A percentile compares a stretch with the other conserved stretches of the same genome.
Evolutionary conservation across 53 echinoderm and acorn worm genomes (phyloP).

Genomic region (Mesocentrotus franciscanus): DNA sequence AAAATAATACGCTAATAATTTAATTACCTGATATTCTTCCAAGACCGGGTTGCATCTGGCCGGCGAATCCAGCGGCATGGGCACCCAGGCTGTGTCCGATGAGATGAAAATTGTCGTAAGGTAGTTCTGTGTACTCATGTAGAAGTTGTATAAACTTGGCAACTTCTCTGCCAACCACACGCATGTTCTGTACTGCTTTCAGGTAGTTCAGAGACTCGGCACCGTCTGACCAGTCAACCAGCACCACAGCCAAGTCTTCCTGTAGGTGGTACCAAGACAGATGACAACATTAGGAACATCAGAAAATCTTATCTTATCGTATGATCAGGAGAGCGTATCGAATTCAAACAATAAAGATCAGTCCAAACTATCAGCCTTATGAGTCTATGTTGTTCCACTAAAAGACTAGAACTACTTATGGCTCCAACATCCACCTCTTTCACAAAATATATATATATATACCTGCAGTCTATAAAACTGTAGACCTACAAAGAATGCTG

Average conservation of each 20-base stretch:
- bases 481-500: no score
- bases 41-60: slow-evolving; percentile 77
- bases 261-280: neutral
- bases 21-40: slow-evolving; percentile 88
- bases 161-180: slow-evolving; percentile 85
- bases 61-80: slow-evolving; percentile 91
- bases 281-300: neutral
- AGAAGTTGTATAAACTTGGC: slow-evolving; percentile 74
- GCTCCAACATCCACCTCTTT: no score
- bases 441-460: no score
- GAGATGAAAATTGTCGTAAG: slow-evolving; percentile 73
- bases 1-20: neutral
- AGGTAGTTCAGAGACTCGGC: slow-evolving; percentile 89
- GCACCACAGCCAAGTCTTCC: slow-evolving; percentile 69
- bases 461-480: no score
- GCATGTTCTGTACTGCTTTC: slow-evolving; percentile 90
- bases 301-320: neutral
- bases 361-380: no score
- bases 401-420: no score
- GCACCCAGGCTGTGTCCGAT: slow-evolving; percentile 95
- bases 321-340: no score
- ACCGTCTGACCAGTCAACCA: slow-evolving; percentile 91
- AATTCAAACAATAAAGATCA: no score
- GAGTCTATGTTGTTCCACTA: no score
- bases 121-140: slow-evolving; percentile 54